Conservation (phyloP, 2,797 vertebrate species). For the Sitta carolinensis region DNA sequence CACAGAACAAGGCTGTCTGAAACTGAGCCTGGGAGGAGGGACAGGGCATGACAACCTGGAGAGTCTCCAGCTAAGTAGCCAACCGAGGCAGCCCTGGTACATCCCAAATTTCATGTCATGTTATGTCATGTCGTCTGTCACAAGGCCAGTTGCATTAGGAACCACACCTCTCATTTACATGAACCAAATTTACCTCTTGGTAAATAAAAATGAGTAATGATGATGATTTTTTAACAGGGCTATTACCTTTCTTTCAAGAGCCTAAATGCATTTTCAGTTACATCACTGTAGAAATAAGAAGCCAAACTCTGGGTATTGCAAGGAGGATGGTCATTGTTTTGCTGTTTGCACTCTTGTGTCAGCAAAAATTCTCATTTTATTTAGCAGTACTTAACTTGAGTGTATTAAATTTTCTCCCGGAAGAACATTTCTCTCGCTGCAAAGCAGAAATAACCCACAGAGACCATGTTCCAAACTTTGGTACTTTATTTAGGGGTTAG, state of each 20-base stretch:
- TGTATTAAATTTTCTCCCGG: neutral
- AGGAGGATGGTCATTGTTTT: neutral
- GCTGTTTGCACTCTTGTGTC: neutral
- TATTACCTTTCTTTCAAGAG: neutral
- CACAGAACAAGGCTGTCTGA: neutral
- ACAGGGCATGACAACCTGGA: neutral
- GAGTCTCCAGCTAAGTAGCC: neutral
- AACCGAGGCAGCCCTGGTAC: rapidly evolving
- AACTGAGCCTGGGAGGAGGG: neutral
- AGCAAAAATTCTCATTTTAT: neutral
- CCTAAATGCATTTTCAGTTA: neutral
- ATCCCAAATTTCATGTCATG: neutral
- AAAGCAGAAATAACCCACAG: neutral
- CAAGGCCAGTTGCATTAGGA: neutral
- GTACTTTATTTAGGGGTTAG: neutral
- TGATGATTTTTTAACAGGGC: neutral
- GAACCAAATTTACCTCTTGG: neutral
- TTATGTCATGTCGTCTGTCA: neutral
- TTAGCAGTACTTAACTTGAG: neutral
- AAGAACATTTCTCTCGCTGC: neutral
- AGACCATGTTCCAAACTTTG: neutral
- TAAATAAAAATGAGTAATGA: neutral
- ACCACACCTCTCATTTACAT: neutral
- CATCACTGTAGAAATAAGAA: neutral
- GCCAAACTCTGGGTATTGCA: neutral